Conservation (phyloP, 2,888 invertebrate genomes). For the Yponomeuta cagnagella region DNA sequence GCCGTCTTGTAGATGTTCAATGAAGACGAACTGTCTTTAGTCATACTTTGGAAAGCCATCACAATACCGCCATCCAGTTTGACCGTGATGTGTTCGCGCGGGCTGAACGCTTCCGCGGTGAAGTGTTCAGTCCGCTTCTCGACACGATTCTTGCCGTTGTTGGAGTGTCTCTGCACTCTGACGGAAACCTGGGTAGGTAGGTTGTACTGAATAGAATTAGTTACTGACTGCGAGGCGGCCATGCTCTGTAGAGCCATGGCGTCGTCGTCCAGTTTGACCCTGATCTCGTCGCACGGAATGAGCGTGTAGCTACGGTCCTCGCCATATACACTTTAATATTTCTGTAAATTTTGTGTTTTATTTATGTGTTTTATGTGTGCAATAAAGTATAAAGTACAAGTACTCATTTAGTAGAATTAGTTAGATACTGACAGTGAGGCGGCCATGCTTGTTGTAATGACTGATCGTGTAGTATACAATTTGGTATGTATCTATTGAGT, state of each 20-base stretch:
- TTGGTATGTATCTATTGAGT: no score
- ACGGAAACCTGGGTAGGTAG: no score
- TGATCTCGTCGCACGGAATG: slow-evolving; percentile 89
- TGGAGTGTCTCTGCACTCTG: slow-evolving; percentile 67
- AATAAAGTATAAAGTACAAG: no score
- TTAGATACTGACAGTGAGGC: slow-evolving; percentile 80
- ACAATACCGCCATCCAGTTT: slow-evolving; percentile 83
- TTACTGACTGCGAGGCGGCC: slow-evolving; percentile 85
- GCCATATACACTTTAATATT: slow-evolving; percentile 39
- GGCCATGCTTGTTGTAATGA: slow-evolving; percentile 80
- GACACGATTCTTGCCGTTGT: slow-evolving; percentile 38
- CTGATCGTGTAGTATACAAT: no score
- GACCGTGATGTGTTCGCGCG: slow-evolving; percentile 88
- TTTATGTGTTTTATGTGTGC: no score
- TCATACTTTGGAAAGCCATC: no score
- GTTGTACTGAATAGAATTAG: no score
- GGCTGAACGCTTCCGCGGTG: slow-evolving; percentile 76
- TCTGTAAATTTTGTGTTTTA: no score
- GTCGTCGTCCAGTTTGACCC: slow-evolving; percentile 89
- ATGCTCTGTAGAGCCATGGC: slow-evolving; percentile 93
- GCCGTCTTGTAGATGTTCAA: no score
- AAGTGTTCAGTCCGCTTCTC: no score
- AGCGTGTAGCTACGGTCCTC: slow-evolving; percentile 42
- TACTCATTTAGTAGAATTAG: no score
- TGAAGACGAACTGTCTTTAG: no score